Evolutionary conservation across 1,140 invertebrate species (phyloP), one percentile per base, ranked within the genome.

Genomic region (Drosophila subpulchrella): DNA sequence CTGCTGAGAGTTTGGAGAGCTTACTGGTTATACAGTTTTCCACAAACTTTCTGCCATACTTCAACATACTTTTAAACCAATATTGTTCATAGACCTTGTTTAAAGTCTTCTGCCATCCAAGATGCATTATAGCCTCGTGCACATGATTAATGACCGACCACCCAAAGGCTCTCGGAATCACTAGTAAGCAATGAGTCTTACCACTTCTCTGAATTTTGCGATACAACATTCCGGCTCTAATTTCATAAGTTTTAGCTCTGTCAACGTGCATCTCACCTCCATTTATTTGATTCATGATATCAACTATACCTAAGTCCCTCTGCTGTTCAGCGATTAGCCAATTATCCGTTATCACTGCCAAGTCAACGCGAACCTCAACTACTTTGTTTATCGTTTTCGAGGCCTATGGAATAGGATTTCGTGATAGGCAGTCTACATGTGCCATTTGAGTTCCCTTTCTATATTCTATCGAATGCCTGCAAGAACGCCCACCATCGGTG

Each of bases 141-240:
- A n/a, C n/a, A n/a, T 38, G 59, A 10, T 71, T 71, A 34, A 72
- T 59, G 6, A 75, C 54, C 5, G 66, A 65, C 67, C 60, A 71
- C 39, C 36, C 59, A 20, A 65, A 59, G 17, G 38, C n/a, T 20
- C 24, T 36, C 12, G 57, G 51, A 30, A 74, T 46, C 24, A 75
- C 57, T 51, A 46, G 30, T 56, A 70, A 32, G 8, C 32, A 71
- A 17, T 36, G 8, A 20, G 17, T 50, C 47, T 42, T 68, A 13
- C 51, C 36, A 27, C 56, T 68, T 38, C 51, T 12, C 13, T 48
- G 42, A n/a, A 59, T 59, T 13, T 59, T 59, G 2, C 41, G 27
- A 17, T 46, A 46, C 8, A 46, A 8, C 13, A 58, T 6, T 20
- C 20, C 20, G 20, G 20, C 20, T 20, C 20, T 20, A 20, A 20